Conservation (phyloP, 92 coral and sea anemone species). For the Pocillopora grandis region DNA sequence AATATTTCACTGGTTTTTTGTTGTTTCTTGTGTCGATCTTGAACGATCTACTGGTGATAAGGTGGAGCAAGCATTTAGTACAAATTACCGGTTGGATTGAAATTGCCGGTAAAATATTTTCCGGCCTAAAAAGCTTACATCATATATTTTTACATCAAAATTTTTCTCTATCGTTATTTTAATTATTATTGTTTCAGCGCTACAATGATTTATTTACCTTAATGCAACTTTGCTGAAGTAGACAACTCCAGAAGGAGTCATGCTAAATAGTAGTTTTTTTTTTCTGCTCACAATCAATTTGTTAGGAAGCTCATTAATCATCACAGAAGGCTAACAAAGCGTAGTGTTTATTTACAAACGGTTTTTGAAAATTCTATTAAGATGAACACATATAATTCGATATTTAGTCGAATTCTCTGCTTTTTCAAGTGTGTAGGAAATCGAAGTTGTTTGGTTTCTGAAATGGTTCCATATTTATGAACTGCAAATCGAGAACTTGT, state of each 20-base stretch:
- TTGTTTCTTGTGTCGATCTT: not conserved
- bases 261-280: no score
- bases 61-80: no score
- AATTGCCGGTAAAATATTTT: no score
- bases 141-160: no score
- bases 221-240: no score
- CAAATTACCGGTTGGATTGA: no score
- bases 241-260: no score
- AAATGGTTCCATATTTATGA: not conserved
- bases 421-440: not conserved
- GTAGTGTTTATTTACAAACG: slow-evolving; percentile 12
- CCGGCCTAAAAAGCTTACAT: no score
- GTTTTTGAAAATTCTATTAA: not conserved
- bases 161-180: no score
- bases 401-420: not conserved
- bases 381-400: not conserved
- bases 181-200: no score
- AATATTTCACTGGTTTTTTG: not conserved
- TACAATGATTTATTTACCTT: no score
- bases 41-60: not conserved
- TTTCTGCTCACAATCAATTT: not conserved
- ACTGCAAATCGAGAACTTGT: no score
- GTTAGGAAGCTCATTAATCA: not conserved
- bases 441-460: not conserved
- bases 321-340: slow-evolving; percentile 6